Percentiles rank a stretch among this genome's conserved stretches.
These are phyloP conservation scores for Acanthiza pusilla DNA, from an alignment of 2,797 vertebrate genomes.

Conservation along the genomic window DNA sequence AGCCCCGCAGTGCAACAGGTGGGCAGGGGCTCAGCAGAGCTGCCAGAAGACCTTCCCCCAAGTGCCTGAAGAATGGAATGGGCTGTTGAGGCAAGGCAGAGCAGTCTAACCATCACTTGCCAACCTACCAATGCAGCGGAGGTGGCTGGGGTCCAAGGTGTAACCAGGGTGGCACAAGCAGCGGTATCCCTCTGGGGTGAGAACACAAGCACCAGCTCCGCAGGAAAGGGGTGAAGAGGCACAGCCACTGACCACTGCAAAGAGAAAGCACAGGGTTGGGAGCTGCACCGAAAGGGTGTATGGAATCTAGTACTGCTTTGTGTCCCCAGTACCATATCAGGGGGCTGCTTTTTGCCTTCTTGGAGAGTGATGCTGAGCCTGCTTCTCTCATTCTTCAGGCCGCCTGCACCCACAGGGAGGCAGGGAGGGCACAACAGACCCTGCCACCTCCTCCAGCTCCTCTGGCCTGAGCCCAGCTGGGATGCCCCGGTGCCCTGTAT, in stretches of 20 bases:
- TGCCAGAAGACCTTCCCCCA: neutral
- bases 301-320: neutral
- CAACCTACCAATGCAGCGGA: slow-evolving; percentile 82
- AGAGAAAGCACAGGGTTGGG: neutral
- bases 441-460: neutral
- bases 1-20: neutral
- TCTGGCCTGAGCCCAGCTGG: neutral
- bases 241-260: slow-evolving; percentile 77
- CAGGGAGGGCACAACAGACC: neutral
- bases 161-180: slow-evolving; percentile 86
- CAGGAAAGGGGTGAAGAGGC: slow-evolving; percentile 78
- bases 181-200: slow-evolving; percentile 81
- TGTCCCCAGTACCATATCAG: neutral
- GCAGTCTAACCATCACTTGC: neutral
- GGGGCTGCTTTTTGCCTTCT: neutral
- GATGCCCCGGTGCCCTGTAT: neutral
- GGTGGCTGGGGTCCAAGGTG: slow-evolving; percentile 77
- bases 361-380: neutral
- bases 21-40: neutral
- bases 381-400: neutral
- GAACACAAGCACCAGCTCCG: slow-evolving; percentile 82
- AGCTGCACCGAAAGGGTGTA: neutral
- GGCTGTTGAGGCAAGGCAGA: neutral
- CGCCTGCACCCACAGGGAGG: neutral
- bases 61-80: neutral